A percentile compares a stretch with the other conserved stretches of the same genome.
Conservation (phyloP, 2,797 vertebrate species). For the Eidolon dupreanum region DNA sequence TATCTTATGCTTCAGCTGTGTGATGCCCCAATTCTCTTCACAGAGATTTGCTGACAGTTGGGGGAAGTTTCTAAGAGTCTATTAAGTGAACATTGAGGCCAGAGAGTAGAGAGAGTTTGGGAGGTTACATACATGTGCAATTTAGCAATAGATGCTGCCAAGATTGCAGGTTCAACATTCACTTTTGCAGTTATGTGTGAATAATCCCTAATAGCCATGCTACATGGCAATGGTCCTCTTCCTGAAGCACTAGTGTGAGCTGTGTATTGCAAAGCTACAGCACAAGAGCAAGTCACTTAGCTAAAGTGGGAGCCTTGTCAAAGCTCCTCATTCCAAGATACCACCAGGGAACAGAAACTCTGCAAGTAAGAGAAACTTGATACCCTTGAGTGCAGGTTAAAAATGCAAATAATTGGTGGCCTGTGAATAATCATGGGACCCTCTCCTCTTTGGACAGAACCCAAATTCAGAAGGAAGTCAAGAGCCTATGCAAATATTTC, state of each 20-base stretch:
- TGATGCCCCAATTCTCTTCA: neutral
- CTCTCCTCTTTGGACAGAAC: neutral
- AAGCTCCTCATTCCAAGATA: neutral
- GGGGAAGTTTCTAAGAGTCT: neutral
- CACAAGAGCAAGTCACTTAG: neutral
- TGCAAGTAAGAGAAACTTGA: neutral
- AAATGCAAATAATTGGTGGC: neutral
- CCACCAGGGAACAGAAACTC: neutral
- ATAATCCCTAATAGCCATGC: neutral
- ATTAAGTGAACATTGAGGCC: neutral
- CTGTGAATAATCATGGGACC: neutral
- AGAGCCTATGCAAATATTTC: neutral
- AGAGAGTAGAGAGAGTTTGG: neutral
- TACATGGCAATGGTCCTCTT: neutral
- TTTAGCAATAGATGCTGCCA: neutral
- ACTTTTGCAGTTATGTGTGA: neutral
- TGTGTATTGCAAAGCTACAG: neutral
- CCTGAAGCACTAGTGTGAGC: neutral
- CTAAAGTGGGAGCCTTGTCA: neutral
- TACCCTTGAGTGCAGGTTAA: neutral
- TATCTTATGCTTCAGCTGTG: neutral
- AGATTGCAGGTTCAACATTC: neutral
- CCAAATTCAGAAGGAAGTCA: slow-evolving; percentile 9
- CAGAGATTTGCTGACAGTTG: slow-evolving; percentile 25
- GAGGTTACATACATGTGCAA: neutral